Conservation (phyloP, 2,888 invertebrate genomes). For the Agonopterix alstromeriana region DNA sequence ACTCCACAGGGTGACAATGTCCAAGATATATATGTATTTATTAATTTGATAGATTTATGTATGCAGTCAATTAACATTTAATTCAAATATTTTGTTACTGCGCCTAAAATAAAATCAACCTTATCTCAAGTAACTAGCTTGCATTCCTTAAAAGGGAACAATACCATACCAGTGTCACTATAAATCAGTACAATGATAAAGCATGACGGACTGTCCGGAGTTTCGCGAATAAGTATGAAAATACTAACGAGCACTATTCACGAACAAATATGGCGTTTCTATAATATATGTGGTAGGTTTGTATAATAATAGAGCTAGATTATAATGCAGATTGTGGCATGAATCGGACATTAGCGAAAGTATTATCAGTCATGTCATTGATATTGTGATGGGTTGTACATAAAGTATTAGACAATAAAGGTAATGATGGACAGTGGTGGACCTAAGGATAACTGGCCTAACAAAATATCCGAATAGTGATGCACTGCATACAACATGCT, state of each 20-base stretch:
- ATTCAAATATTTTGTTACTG: no score
- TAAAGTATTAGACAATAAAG: not conserved
- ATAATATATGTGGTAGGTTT: not conserved
- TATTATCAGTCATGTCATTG: slow-evolving; percentile 12
- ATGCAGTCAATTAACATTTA: no score
- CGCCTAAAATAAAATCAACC: no score
- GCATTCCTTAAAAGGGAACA: slow-evolving; percentile 16
- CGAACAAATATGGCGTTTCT: slow-evolving; percentile 26
- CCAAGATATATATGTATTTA: no score
- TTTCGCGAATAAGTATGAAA: slow-evolving; percentile 47
- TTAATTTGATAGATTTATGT: no score
- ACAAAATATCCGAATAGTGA: no score
- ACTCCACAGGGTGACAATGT: no score
- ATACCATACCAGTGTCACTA: slow-evolving; percentile 16
- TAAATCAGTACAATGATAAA: slow-evolving; percentile 47
- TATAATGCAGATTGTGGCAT: slow-evolving; percentile 10
- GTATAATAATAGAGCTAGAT: slow-evolving; percentile 1
- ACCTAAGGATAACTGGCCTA: no score
- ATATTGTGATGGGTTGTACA: not conserved
- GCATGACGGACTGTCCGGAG: slow-evolving; percentile 45
- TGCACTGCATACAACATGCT: no score
- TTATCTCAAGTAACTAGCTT: not conserved
- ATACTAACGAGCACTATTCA: slow-evolving; percentile 68
- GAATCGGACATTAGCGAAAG: slow-evolving; percentile 29
- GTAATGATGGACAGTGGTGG: no score